These are phyloP conservation scores for Meriones psammophilus DNA, from an alignment of 2,797 vertebrate species.

Conservation along the genomic window DNA sequence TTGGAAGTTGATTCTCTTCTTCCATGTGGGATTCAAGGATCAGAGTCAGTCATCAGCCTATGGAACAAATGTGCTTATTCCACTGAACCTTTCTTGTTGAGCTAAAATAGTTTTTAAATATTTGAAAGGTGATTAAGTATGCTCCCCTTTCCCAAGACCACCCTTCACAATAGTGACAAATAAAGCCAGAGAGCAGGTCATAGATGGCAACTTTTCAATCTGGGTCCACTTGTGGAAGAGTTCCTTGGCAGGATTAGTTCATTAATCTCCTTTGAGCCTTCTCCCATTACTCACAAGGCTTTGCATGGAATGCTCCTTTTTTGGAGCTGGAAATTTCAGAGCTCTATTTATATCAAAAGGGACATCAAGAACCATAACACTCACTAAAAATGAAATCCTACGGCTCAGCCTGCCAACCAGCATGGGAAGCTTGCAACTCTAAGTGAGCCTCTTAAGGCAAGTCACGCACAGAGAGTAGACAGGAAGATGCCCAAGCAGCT, in stretches of 20 bases:
- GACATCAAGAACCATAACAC: conserved; percentile 61
- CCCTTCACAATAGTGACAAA: conserved; percentile 50
- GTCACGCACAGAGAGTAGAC: conserved; percentile 33
- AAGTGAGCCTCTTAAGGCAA: conserved; percentile 67
- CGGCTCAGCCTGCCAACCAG: conserved; percentile 52
- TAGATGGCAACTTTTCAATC: conserved; percentile 32
- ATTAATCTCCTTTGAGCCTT: conserved; percentile 64
- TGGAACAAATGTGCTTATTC: not conserved
- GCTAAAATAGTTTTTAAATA: conserved; percentile 32
- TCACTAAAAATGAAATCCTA: conserved; percentile 77
- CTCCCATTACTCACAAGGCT: conserved; percentile 23
- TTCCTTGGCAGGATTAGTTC: conserved; percentile 5
- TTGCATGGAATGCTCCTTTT: not conserved
- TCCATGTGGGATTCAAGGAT: not conserved
- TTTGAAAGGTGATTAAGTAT: not conserved
- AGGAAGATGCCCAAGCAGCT: conserved; percentile 70
- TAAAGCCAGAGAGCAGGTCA: conserved; percentile 26
- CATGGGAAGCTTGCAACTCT: conserved; percentile 42
- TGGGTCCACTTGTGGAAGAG: not conserved
- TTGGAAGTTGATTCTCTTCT: not conserved
- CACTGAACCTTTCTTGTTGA: not conserved
- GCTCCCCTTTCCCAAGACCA: conserved; percentile 13
- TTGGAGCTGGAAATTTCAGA: not conserved
- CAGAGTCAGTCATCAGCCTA: not conserved
- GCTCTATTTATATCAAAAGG: conserved; percentile 73